Base-by-base conservation (phyloP, 2,797 vertebrate species). In the Lutjanus campechanus region DNA sequence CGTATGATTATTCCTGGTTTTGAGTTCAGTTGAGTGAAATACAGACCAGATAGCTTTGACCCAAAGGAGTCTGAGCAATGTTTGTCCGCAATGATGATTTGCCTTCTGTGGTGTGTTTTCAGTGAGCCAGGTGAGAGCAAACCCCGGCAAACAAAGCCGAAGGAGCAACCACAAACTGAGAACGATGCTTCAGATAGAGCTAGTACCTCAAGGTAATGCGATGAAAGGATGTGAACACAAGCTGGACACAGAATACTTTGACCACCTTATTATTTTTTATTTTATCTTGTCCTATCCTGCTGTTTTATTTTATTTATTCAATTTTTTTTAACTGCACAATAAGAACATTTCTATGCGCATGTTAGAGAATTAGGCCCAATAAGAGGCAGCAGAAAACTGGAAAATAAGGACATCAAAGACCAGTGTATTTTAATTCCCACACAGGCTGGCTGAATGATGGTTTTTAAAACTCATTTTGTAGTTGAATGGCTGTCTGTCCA, bases 71-170 rank as follows among this genome's bases (percentile, higher is more conserved):
- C 11, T 3, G 25, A 61, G n/a, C 2, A 41, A 12, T 62, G 17
- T 5, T 1, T 58, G n/a, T 49, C 25, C 11, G 59, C 12, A 29
- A 16, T 44, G 8, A 56, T 49, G 3, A 10, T 79, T 80, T 68
- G 11, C 11, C 16, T 50, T 55, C 40, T 83, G 41, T 70, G 2
- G 7, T 71, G 16, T 56, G 19, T 81, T 84, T 87, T 69, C 81
- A 99, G 98, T 15, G 98, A 99, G 74, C 96, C 98, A 0, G 96
- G 93, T 0, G 97, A 98, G 8, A 95, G 96, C 15, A 96, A 96
- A 81, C 96, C 97, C 11, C 87, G 93, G 20, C 93, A 94, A 71
- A 90, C 96, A 17, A 96, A 96, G 0, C 91, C 96, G 12, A 97
- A 96, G 66, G 96, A 97, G 61, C 86, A 0, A 44, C 85, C 0